phyloP scores from a whole-genome alignment of 2,888 invertebrate genomes.

The Temnothorax ravouxi region DNA sequence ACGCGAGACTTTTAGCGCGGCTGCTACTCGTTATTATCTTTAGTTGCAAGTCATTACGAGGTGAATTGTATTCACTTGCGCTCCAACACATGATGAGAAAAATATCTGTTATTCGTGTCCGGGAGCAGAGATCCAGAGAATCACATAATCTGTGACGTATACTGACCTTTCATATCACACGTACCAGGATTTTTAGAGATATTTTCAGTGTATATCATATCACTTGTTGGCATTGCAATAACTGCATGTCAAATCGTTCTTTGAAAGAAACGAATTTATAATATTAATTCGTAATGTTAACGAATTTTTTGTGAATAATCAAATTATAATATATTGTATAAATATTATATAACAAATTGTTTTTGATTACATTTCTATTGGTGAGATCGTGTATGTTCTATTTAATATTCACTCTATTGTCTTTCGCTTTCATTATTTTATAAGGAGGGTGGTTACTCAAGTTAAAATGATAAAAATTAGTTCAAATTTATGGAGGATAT shows the following conservation, averaged over 20 bases:
- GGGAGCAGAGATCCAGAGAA: slow-evolving; percentile 13
- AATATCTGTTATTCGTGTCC: slow-evolving; percentile 9
- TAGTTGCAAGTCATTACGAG: slow-evolving; percentile 1
- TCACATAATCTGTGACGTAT: neutral
- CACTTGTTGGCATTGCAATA: neutral
- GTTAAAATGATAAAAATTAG: no score
- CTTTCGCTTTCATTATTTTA: neutral
- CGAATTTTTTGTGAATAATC: neutral
- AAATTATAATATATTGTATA: neutral
- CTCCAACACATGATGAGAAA: neutral
- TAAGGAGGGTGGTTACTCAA: no score
- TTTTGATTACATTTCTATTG: neutral
- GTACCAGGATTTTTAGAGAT: neutral
- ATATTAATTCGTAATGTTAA: neutral
- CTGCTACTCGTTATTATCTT: neutral
- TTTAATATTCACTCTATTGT: neutral
- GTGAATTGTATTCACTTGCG: neutral
- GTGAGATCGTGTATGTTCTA: neutral
- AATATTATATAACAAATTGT: neutral
- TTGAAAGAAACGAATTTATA: neutral
- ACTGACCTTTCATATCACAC: neutral
- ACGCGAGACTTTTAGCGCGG: neutral
- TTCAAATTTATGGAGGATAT: no score
- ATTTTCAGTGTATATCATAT: neutral
- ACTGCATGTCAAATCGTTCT: neutral